Conservation (phyloP, 2,888 invertebrate genomes). For the Nephrotoma flavescens region DNA sequence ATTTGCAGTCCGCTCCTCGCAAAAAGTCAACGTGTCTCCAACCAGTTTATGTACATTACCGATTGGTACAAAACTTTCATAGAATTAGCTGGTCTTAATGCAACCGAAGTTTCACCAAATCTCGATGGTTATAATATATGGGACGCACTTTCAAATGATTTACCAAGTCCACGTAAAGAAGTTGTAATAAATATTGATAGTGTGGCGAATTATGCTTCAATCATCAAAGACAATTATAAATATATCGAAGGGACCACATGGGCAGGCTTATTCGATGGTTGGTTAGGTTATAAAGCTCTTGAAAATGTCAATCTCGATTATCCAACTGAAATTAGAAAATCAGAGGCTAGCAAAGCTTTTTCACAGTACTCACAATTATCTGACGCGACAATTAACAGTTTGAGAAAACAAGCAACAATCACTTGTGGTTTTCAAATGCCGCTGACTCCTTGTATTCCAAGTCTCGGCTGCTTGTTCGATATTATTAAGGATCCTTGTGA, state of each 20-base stretch:
- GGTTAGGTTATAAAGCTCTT: constrained; percentile 20
- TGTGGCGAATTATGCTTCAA: constrained; percentile 26
- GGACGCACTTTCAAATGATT: constrained; percentile 40
- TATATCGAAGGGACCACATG: constrained; percentile 25
- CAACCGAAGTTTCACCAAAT: constrained; percentile 19
- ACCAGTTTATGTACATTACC: constrained; percentile 57
- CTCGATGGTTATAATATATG: constrained; percentile 56
- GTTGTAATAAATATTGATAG: constrained; percentile 60
- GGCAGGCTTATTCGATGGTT: constrained; percentile 16
- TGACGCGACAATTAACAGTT: constrained; percentile 14
- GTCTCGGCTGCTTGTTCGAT: constrained; percentile 33
- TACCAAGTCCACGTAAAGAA: constrained; percentile 37
- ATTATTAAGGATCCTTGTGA: constrained; percentile 38
- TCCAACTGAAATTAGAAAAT: constrained; percentile 17
- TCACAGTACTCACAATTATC: constrained; percentile 10
- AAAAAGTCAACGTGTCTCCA: constrained; percentile 38
- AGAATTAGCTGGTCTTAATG: constrained; percentile 21
- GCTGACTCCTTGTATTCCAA: constrained; percentile 18
- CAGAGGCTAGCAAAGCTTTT: constrained; percentile 17
- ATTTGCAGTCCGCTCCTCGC: constrained; percentile 54
- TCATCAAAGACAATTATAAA: constrained; percentile 21
- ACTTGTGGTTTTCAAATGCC: constrained; percentile 13
- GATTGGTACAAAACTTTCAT: constrained; percentile 72
- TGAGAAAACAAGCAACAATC: constrained; percentile 20
- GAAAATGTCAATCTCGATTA: constrained; percentile 18